A percentile compares a stretch with the other conserved stretches of the same genome.
Evolutionary conservation across 2,113 vertebrate genomes (phyloP).

Genomic region (Dasypus novemcinctus): DNA sequence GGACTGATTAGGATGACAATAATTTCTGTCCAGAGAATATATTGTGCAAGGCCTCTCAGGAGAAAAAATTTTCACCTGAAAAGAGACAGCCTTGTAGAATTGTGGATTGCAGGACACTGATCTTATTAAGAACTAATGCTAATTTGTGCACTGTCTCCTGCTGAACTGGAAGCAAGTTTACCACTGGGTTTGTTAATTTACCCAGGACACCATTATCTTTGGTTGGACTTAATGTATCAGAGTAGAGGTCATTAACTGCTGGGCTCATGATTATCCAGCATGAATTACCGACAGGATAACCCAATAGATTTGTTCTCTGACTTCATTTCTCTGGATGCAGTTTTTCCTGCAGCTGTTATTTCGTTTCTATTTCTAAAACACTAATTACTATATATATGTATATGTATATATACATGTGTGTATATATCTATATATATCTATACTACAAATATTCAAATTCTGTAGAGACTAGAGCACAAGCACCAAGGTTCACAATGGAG

Average conservation of each 20-base stretch:
- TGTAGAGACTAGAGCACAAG: neutral
- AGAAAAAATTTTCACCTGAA: slow-evolving; percentile 96
- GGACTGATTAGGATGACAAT: slow-evolving; percentile 93
- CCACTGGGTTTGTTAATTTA: slow-evolving; percentile 99
- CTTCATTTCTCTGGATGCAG: slow-evolving; percentile 77
- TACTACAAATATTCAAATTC: slow-evolving; percentile 4
- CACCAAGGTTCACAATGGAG: neutral
- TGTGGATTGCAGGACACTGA: slow-evolving; percentile 86
- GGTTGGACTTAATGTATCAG: slow-evolving; percentile 89
- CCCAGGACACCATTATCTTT: slow-evolving; percentile 93
- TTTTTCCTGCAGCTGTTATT: slow-evolving; percentile 76
- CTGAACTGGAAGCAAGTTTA: slow-evolving; percentile 96
- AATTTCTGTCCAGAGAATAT: slow-evolving; percentile 90
- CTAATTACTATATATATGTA: slow-evolving; percentile 49
- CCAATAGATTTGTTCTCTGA: slow-evolving; percentile 82
- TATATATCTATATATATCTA: no score
- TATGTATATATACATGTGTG: neutral
- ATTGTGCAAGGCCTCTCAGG: slow-evolving; percentile 88
- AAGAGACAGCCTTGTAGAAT: slow-evolving; percentile 86
- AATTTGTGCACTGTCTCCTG: slow-evolving; percentile 95
- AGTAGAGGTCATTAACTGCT: slow-evolving; percentile 91
- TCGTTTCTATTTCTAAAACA: slow-evolving; percentile 81
- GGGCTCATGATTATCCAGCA: slow-evolving; percentile 85
- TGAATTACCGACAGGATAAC: slow-evolving; percentile 85
- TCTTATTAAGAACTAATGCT: slow-evolving; percentile 97